phyloP scores from a whole-genome alignment of 1,140 invertebrate genomes.

The Meloidogyne chitwoodi region DNA sequence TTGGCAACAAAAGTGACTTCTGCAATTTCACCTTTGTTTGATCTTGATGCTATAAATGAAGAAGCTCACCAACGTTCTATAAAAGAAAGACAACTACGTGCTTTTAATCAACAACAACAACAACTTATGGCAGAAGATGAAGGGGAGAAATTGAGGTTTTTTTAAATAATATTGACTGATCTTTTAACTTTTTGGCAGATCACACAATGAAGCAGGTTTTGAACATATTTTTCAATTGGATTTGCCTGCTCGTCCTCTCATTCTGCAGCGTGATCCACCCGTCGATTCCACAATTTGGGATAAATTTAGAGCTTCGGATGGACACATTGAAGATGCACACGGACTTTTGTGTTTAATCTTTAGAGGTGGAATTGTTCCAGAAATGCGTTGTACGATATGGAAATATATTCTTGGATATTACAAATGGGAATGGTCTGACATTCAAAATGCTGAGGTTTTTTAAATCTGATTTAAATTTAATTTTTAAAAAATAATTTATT shows the following conservation, averaged over 20 bases:
- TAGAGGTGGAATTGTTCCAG: constrained; percentile 52
- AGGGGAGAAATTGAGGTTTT: constrained; percentile 26
- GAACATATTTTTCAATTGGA: constrained; percentile 47
- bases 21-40: constrained; percentile 37
- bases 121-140: constrained; percentile 15
- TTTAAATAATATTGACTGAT: no score
- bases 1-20: constrained; percentile 35
- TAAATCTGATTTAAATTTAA: constrained; percentile 6
- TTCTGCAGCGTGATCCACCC: constrained; percentile 32
- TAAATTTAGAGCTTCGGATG: constrained; percentile 28
- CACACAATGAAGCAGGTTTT: constrained; percentile 45
- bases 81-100: constrained; percentile 45
- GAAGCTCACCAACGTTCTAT: neutral
- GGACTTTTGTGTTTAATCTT: constrained; percentile 52
- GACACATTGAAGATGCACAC: constrained; percentile 44
- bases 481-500: neutral
- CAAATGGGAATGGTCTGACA: constrained; percentile 74
- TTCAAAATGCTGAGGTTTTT: constrained; percentile 67
- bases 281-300: constrained; percentile 30
- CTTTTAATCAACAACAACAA: constrained; percentile 34
- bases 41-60: constrained; percentile 31
- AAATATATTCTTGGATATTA: constrained; percentile 87
- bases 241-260: constrained; percentile 38
- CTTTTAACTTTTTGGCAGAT: constrained; percentile 23
- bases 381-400: constrained; percentile 81